Conservation (phyloP, 2,113 vertebrate genomes). For the Gallinago paraguaiae region DNA sequence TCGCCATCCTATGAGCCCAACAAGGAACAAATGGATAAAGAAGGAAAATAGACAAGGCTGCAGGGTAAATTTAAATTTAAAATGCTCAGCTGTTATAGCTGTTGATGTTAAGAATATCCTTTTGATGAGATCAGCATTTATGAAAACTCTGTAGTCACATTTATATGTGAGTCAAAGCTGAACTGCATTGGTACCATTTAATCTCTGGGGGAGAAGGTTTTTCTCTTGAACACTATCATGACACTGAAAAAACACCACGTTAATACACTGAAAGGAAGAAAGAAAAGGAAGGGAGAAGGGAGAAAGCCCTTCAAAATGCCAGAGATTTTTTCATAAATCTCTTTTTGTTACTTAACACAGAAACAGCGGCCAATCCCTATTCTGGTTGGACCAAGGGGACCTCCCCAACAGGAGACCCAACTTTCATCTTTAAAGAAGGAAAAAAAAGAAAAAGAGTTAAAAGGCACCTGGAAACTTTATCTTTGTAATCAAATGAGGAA, state of each 20-base stretch:
- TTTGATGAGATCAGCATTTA: not conserved
- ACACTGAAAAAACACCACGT: not conserved
- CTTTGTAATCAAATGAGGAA: not conserved
- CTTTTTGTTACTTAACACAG: not conserved
- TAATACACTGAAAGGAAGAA: not conserved
- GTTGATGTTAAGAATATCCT: not conserved
- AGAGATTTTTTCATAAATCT: not conserved
- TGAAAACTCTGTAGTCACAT: not conserved
- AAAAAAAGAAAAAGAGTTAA: not conserved
- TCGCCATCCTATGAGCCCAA: not conserved
- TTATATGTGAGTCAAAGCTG: not conserved
- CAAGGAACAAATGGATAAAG: not conserved
- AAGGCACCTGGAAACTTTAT: not conserved
- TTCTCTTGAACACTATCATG: not conserved
- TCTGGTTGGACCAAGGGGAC: not conserved
- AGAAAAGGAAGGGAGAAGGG: no score
- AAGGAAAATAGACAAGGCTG: not conserved
- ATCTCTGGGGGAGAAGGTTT: not conserved
- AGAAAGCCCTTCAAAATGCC: not conserved
- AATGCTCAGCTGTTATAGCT: not conserved
- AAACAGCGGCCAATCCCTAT: not conserved
- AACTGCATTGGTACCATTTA: not conserved
- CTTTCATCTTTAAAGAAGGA: not conserved
- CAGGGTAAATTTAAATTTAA: not conserved
- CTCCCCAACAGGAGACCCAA: not conserved